Evolutionary conservation across 1,140 invertebrate genomes (phyloP).

Genomic region (Drosophila melanica): DNA sequence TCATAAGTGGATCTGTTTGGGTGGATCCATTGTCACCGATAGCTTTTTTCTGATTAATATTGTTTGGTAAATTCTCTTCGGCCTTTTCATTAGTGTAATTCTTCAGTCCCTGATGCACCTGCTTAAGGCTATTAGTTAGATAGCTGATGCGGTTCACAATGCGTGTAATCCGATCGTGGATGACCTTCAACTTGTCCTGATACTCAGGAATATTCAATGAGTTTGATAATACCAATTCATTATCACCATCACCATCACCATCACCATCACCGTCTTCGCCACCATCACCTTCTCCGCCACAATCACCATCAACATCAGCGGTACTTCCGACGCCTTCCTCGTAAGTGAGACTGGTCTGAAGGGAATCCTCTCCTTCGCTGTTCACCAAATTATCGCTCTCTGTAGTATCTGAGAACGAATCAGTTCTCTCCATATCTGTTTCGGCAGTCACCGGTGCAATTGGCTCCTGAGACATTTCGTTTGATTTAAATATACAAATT

Average conservation of each 20-base stretch:
- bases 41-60: background rate
- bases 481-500: constrained; percentile 1
- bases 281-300: too few species aligned
- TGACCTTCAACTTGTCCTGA: background rate
- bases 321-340: background rate
- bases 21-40: constrained; percentile 3
- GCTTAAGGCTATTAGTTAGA: constrained; percentile 1
- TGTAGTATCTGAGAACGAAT: background rate
- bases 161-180: constrained; percentile 19
- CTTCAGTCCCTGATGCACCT: constrained; percentile 16
- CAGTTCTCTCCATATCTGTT: background rate
- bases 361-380: background rate
- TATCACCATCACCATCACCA: background rate
- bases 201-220: background rate
- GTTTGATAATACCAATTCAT: background rate
- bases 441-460: background rate
- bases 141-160: constrained; percentile 3
- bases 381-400: background rate
- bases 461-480: background rate
- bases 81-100: background rate
- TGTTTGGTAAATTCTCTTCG: background rate
- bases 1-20: constrained; percentile 1
- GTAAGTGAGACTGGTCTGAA: background rate
- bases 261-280: too few species aligned
- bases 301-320: background rate